A percentile compares a stretch with the other conserved stretches of the same genome.
These are phyloP conservation scores for Notothenia rossii DNA, from an alignment of 2,113 vertebrate genomes.

Conservation along the genomic window DNA sequence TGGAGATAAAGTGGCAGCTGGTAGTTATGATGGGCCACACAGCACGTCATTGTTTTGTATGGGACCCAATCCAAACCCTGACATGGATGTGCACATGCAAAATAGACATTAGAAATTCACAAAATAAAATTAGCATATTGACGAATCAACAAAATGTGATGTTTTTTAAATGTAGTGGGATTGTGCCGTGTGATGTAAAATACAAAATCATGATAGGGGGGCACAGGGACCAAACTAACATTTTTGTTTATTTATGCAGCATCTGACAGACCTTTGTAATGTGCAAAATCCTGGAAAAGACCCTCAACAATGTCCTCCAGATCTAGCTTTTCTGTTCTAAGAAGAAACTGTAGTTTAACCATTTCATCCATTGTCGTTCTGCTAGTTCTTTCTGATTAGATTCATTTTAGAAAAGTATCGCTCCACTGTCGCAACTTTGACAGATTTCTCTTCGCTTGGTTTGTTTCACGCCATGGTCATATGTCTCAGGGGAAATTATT, in stretches of 20 bases:
- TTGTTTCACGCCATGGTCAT: slow-evolving; percentile 55
- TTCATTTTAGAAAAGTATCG: slow-evolving; percentile 52
- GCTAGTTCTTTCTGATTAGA: slow-evolving; percentile 50
- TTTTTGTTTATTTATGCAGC: not conserved
- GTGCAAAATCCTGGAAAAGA: not conserved
- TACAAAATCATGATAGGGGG: not conserved
- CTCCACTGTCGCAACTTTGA: slow-evolving; percentile 64
- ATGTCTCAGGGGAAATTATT: slow-evolving; percentile 70
- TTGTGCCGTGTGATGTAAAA: not conserved
- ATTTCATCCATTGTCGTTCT: slow-evolving; percentile 7
- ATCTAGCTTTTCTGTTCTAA: not conserved
- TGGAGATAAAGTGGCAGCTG: not conserved
- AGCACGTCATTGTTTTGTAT: not conserved
- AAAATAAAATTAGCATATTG: not conserved
- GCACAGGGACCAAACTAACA: not conserved
- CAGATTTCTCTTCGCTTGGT: slow-evolving; percentile 69
- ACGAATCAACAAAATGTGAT: not conserved
- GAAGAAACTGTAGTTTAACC: slow-evolving; percentile 26
- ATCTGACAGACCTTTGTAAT: not conserved
- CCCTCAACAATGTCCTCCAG: not conserved
- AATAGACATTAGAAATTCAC: not conserved
- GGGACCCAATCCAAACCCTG: not conserved
- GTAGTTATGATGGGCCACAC: slow-evolving; percentile 3
- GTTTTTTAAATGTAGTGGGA: not conserved
- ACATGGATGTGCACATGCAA: not conserved